Base-by-base conservation (phyloP, 2,113 vertebrate species). In the Triplophysa tibetana region DNA sequence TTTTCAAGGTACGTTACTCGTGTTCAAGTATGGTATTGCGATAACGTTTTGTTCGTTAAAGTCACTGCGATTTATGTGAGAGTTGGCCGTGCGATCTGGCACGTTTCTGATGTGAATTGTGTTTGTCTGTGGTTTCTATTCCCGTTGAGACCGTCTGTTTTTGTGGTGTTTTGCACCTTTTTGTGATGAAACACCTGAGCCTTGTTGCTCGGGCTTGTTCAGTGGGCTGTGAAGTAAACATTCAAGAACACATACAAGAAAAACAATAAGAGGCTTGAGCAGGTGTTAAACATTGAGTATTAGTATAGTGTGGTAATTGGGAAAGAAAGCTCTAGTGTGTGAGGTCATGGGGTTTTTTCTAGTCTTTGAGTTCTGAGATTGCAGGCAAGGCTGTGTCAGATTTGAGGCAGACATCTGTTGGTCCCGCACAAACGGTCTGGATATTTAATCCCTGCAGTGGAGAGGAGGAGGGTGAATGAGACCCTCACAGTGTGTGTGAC, bases 381-480 rank as follows among this genome's bases (percentile, higher is more conserved):
- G 43, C 41, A 56, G 81, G 50, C 58, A 81, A 77, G 79, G 63
- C 79, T 83, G 81, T 63, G 73, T 85, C 81, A 80, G 86, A 85
- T 84, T 85, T 75, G 68, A 80, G 23, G 69, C 79, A 54, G 83
- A 83, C 81, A 87, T 87, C 86, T 87, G 86, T 84, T 81, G 78
- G 58, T 78, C 69, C 81, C 50, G 52, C 78, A 76, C 78, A 82
- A 81, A 29, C 79, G 24, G 79, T 78, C 66, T 75, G 83, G 72
- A 83, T 75, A 75, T 85, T 83, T 87, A 85, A 85, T 85, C 83
- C 82, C 65, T 82, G 38, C 60, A 75, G 69, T 68, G 43, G 29
- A 77, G 70, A 33, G 58, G 14, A 78, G 65, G 69, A 50, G 58
- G 65, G 16, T 38, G 50, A 80, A 70, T 45, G 29, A 80, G 74